A percentile compares a stretch with the other conserved stretches of the same genome.
Evolutionary conservation across 2,797 vertebrate species (phyloP).

Genomic region (Heteromormyrus szaboi): DNA sequence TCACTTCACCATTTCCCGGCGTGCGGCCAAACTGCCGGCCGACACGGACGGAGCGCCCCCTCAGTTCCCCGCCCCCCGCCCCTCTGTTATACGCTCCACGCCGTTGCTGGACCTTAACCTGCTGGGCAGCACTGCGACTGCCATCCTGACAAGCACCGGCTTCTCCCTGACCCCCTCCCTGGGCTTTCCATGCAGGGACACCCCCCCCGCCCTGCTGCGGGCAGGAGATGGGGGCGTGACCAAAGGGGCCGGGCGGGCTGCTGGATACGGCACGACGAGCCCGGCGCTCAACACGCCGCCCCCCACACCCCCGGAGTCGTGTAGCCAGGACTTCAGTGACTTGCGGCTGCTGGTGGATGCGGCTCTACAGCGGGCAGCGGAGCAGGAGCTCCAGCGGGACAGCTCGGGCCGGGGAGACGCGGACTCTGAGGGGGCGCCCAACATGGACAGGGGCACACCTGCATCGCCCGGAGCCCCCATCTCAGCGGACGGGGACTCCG

Average conservation of each 20-base stretch:
- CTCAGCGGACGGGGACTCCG: not conserved
- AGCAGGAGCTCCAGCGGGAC: slow-evolving; percentile 75
- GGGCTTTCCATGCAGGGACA: not conserved
- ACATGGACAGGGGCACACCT: slow-evolving; percentile 31
- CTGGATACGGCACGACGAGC: slow-evolving; percentile 50
- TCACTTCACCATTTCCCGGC: slow-evolving; percentile 89
- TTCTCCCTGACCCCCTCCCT: slow-evolving; percentile 42
- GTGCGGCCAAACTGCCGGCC: slow-evolving; percentile 60
- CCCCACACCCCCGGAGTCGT: slow-evolving; percentile 79
- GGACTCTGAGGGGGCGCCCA: not conserved
- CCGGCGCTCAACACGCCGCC: slow-evolving; percentile 85
- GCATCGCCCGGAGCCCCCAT: not conserved
- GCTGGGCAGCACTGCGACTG: slow-evolving; percentile 73
- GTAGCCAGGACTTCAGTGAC: slow-evolving; percentile 82
- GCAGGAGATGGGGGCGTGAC: slow-evolving; percentile 49
- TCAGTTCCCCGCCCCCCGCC: slow-evolving; percentile 32
- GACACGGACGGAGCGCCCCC: slow-evolving; percentile 49
- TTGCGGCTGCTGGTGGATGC: slow-evolving; percentile 84
- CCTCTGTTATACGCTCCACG: slow-evolving; percentile 60
- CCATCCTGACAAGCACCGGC: slow-evolving; percentile 56
- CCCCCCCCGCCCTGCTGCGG: not conserved
- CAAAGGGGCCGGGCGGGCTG: slow-evolving; percentile 48
- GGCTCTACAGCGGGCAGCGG: slow-evolving; percentile 77
- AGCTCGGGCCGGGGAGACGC: not conserved
- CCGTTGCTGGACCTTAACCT: slow-evolving; percentile 73